These are phyloP conservation scores for Erythrocebus patas DNA, from an alignment of 2,113 vertebrate species.

Conservation along the genomic window DNA sequence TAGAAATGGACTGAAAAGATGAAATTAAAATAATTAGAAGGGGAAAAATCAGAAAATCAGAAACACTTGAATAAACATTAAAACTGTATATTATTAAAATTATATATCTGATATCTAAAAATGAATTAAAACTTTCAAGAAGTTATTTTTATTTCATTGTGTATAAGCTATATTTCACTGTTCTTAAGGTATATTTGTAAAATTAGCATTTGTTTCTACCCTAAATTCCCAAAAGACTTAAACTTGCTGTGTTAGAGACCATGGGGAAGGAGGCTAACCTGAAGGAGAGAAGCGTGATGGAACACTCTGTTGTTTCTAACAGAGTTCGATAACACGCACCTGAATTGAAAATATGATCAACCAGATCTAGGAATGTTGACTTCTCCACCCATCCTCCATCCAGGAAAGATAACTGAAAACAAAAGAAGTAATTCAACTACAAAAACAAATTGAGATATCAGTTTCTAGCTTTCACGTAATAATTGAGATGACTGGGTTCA, in stretches of 20 bases:
- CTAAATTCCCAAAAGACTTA: background rate
- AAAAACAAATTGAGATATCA: slow-evolving; percentile 38
- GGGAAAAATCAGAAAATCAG: background rate
- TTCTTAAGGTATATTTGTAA: background rate
- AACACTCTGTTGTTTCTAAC: background rate
- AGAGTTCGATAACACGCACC: background rate
- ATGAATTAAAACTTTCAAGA: background rate
- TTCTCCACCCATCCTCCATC: background rate
- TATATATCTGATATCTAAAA: background rate
- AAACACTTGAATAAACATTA: background rate
- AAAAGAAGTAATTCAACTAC: slow-evolving; percentile 7
- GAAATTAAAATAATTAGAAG: background rate
- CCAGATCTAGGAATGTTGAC: background rate
- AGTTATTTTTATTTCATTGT: background rate
- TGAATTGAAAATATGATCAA: slow-evolving; percentile 41
- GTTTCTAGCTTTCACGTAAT: slow-evolving; percentile 31
- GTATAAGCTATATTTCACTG: background rate
- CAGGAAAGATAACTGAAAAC: slow-evolving; percentile 30
- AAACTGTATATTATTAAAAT: background rate
- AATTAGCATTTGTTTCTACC: background rate
- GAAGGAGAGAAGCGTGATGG: background rate
- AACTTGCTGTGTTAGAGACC: background rate
- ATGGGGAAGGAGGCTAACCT: background rate
- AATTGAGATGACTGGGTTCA: slow-evolving; percentile 23
- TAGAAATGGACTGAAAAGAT: background rate